These are phyloP conservation scores for Malacosoma neustria DNA, from an alignment of 2,888 invertebrate species.

Conservation along the genomic window DNA sequence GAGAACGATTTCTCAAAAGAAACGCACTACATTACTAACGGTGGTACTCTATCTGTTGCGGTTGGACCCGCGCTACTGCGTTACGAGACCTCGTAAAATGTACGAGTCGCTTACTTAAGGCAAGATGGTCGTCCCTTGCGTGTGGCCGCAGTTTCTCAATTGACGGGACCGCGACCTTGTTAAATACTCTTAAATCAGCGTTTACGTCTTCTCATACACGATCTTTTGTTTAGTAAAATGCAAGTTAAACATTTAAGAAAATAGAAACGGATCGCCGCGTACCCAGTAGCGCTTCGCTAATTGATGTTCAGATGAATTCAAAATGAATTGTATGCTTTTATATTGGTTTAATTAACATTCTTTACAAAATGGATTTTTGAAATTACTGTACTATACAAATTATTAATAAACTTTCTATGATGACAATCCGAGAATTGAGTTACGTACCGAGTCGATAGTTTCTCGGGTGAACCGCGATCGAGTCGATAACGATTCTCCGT, in stretches of 20 bases:
- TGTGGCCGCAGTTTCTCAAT: background rate
- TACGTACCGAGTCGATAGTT: slow-evolving; percentile 25
- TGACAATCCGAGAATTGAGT: slow-evolving; percentile 78
- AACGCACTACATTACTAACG: too few relatives aligned
- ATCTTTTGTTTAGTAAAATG: too few relatives aligned
- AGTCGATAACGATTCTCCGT: slow-evolving; percentile 32
- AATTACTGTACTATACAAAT: too few relatives aligned
- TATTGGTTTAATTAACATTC: too few relatives aligned
- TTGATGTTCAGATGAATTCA: too few relatives aligned
- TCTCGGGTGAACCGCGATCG: slow-evolving; percentile 41
- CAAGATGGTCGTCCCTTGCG: background rate
- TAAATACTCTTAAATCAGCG: background rate
- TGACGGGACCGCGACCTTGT: background rate
- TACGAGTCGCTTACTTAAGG: background rate
- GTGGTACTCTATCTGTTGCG: background rate
- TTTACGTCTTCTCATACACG: too few relatives aligned
- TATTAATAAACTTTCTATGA: slow-evolving; percentile 48
- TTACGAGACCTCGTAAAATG: background rate
- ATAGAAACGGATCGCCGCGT: background rate
- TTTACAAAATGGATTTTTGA: too few relatives aligned
- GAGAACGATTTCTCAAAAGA: too few relatives aligned
- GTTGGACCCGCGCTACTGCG: background rate
- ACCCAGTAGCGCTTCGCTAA: background rate
- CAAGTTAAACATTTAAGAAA: too few relatives aligned
- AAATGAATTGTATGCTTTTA: too few relatives aligned